Percentiles rank a stretch among this genome's conserved stretches.
Conservation (phyloP, 2,797 vertebrate genomes). For the Acestrorhynchus altus region DNA sequence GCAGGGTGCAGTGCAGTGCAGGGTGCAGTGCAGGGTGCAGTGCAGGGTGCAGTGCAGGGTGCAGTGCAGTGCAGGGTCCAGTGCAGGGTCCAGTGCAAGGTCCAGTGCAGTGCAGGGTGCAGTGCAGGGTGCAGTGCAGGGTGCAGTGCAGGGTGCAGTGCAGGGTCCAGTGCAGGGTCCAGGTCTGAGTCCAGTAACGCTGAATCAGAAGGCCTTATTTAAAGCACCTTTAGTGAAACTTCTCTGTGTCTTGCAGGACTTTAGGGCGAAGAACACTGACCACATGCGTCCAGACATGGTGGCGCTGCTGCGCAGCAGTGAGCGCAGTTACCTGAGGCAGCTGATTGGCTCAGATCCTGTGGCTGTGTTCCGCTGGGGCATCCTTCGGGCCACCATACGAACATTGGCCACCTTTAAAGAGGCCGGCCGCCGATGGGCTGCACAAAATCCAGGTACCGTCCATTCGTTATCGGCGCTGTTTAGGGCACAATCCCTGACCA, state of each 20-base stretch:
- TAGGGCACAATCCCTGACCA: no score
- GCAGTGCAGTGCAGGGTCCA: no score
- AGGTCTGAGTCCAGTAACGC: no score
- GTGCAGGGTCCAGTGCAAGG: no score
- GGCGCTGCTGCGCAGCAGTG: slow-evolving; percentile 88
- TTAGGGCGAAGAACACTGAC: slow-evolving; percentile 91
- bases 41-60: no score
- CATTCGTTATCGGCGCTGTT: neutral
- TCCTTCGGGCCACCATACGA: slow-evolving; percentile 86
- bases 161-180: no score
- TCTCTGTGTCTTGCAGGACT: slow-evolving; percentile 79
- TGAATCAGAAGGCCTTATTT: neutral
- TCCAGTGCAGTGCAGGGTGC: no score
- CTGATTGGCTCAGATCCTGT: slow-evolving; percentile 89
- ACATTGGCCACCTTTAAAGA: slow-evolving; percentile 85
- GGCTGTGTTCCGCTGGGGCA: slow-evolving; percentile 93
- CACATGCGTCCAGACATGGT: slow-evolving; percentile 92
- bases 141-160: no score
- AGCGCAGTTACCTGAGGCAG: slow-evolving; percentile 86
- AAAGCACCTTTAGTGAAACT: neutral
- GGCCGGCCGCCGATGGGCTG: slow-evolving; percentile 73
- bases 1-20: no score
- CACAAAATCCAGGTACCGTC: slow-evolving; percentile 71
- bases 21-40: no score
- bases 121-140: no score